Base-by-base conservation (phyloP, 2,888 invertebrate species). In the Mayetiola destructor region DNA sequence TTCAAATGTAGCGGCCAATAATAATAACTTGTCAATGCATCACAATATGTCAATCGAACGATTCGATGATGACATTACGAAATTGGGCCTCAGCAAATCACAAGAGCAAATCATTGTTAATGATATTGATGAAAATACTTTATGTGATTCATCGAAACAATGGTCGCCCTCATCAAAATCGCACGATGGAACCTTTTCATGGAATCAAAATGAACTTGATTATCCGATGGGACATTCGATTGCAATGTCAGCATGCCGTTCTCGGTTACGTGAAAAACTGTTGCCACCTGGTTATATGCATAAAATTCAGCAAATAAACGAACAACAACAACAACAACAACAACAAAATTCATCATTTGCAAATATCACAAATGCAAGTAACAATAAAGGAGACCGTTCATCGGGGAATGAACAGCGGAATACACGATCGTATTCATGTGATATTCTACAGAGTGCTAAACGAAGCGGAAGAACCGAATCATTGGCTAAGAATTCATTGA, bases 401-500 rank as follows among this genome's bases (percentile, higher is more conserved):
- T 10, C 37, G 20, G 16, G 16, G 3, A 35, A n/a, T n/a, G 35
- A 52, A 16, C 52, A 48, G n/a, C 14, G 23, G 20, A 48, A 56
- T 23, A 52, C 20, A 27, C 52, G 57, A 12, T 57, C 57, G 9
- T 21, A 48, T 52, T 60, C 60, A n/a, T 59, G 37, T 54, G 60
- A 60, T 40, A 55, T 56, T 16, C 29, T 60, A 20, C 18, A 55
- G 5, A 40, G 32, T 37, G 32, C 18, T 20, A 53, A 54, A 18
- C 32, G 35, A 27, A 58, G 74, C 5, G 75, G 75, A 36, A 77
- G 77, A 65, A 80, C 81, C 65, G 82, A 84, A 66, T 83, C 82
- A 68, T 75, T 84, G 65, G 86, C 82, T 35, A 77, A 82, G 61
- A 84, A 85, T 66, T 81, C 86, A 29, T 70, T 88, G 62, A 77